A percentile compares a stretch with the other conserved stretches of the same genome.
These are phyloP conservation scores for Chironomus striatipennis DNA, from an alignment of 1,140 invertebrate genomes.

Conservation along the genomic window DNA sequence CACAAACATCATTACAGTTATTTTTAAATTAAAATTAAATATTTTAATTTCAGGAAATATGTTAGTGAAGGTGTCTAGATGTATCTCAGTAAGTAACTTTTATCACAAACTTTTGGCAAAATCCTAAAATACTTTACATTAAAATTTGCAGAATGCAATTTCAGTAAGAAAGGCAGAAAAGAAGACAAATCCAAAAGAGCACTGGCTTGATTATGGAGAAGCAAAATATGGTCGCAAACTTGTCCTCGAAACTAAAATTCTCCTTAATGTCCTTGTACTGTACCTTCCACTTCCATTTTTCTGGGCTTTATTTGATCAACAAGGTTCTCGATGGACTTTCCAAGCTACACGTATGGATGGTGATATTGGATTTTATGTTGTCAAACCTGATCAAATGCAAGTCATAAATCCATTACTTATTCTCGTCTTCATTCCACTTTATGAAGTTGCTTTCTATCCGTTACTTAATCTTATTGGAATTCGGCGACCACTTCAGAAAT, in stretches of 20 bases:
- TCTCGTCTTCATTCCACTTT: conserved; percentile 67
- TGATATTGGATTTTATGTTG: conserved; percentile 47
- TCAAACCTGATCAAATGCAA: conserved; percentile 78
- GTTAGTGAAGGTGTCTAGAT: conserved; percentile 60
- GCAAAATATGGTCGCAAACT: conserved; percentile 24
- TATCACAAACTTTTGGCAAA: not conserved
- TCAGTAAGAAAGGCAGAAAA: not conserved
- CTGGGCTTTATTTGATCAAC: conserved; percentile 75
- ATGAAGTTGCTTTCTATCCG: conserved; percentile 64
- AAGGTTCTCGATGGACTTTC: conserved; percentile 49
- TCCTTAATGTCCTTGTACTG: conserved; percentile 58
- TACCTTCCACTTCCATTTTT: conserved; percentile 74
- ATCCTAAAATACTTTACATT: not conserved
- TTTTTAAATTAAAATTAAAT: too few relatives aligned
- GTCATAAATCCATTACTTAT: conserved; percentile 71
- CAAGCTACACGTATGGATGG: conserved; percentile 63
- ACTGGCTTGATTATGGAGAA: conserved; percentile 33
- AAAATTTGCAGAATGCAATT: not conserved
- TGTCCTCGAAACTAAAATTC: conserved; percentile 50
- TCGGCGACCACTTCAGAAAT: conserved; percentile 44
- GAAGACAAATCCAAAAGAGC: conserved; percentile 33
- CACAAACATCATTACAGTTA: too few relatives aligned
- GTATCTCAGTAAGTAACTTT: conserved; percentile 62
- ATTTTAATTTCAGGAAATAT: too few relatives aligned
- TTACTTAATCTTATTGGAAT: conserved; percentile 44